A percentile compares a stretch with the other conserved stretches of the same genome.
Evolutionary conservation across 1,140 invertebrate species (phyloP).

Genomic region (Dreissena rostriformis): DNA sequence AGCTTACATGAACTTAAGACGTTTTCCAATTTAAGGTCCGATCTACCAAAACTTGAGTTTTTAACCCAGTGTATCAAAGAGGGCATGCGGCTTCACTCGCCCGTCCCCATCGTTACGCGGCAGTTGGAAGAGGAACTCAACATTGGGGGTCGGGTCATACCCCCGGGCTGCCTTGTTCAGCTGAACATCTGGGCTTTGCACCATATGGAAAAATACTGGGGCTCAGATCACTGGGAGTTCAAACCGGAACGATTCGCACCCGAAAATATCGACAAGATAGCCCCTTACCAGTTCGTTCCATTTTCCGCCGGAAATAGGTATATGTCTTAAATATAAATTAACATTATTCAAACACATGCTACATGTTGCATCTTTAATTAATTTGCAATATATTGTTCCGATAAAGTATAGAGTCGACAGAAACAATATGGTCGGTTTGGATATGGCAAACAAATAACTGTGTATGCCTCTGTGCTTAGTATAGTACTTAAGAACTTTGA

Average conservation of each 20-base stretch:
- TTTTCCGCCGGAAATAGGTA: conserved; percentile 69
- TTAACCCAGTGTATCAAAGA: conserved; percentile 80
- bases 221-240: conserved; percentile 52
- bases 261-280: conserved; percentile 58
- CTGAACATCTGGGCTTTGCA: conserved; percentile 54
- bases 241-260: conserved; percentile 64
- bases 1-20: background rate
- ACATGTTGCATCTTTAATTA: too few species aligned
- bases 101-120: conserved; percentile 87
- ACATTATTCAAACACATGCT: too few species aligned
- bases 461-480: too few species aligned
- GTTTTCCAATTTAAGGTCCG: conserved; percentile 61
- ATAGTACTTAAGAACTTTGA: too few species aligned
- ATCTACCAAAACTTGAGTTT: conserved; percentile 75
- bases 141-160: conserved; percentile 58
- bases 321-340: background rate
- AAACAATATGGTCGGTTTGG: too few species aligned
- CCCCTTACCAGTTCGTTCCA: conserved; percentile 66
- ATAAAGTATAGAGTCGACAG: too few species aligned
- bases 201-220: conserved; percentile 35
- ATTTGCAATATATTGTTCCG: too few species aligned
- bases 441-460: too few species aligned
- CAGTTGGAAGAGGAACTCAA: conserved; percentile 69
- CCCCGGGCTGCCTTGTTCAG: conserved; percentile 38
- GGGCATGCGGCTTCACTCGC: conserved; percentile 77